Evolutionary conservation across 2,113 vertebrate genomes (phyloP).

Genomic region (Larimichthys crocea): DNA sequence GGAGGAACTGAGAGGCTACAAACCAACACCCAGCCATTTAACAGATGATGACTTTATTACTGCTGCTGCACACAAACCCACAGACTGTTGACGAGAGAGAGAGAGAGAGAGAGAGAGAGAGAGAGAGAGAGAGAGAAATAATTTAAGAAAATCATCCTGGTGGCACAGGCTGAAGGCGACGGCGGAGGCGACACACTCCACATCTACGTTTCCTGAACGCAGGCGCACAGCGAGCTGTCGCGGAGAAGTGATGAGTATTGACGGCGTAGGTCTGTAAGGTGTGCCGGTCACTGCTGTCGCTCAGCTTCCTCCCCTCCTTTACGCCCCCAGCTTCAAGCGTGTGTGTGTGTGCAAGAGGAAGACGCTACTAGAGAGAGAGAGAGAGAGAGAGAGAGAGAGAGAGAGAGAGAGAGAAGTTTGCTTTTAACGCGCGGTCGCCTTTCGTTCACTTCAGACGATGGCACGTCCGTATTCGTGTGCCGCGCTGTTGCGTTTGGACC

Average conservation of each 20-base stretch:
- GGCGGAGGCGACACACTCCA: background rate
- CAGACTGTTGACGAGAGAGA: background rate
- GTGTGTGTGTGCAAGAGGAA: slow-evolving; percentile 1
- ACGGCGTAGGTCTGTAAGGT: slow-evolving; percentile 44
- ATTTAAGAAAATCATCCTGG: background rate
- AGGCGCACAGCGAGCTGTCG: slow-evolving; percentile 53
- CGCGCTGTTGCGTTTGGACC: slow-evolving; percentile 16
- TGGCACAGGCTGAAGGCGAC: background rate
- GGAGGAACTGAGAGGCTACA: too few relatives aligned
- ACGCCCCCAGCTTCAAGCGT: background rate
- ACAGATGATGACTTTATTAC: slow-evolving; percentile 32
- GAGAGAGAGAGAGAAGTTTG: slow-evolving; percentile 60
- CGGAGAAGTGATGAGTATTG: slow-evolving; percentile 20
- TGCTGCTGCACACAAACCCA: background rate
- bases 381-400: slow-evolving; percentile 39
- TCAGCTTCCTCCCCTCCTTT: slow-evolving; percentile 6
- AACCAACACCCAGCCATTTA: too few relatives aligned
- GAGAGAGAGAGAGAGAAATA: too few relatives aligned
- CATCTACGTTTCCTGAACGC: slow-evolving; percentile 41
- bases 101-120: too few relatives aligned
- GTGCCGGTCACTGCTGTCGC: slow-evolving; percentile 54
- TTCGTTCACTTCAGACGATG: slow-evolving; percentile 56
- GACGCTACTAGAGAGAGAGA: slow-evolving; percentile 16
- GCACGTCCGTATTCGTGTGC: slow-evolving; percentile 44
- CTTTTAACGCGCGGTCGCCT: slow-evolving; percentile 33